A percentile compares a stretch with the other conserved stretches of the same genome.
These are phyloP conservation scores for Cyphomyrus plagiostoma DNA, from an alignment of 2,113 vertebrate genomes.

Conservation along the genomic window DNA sequence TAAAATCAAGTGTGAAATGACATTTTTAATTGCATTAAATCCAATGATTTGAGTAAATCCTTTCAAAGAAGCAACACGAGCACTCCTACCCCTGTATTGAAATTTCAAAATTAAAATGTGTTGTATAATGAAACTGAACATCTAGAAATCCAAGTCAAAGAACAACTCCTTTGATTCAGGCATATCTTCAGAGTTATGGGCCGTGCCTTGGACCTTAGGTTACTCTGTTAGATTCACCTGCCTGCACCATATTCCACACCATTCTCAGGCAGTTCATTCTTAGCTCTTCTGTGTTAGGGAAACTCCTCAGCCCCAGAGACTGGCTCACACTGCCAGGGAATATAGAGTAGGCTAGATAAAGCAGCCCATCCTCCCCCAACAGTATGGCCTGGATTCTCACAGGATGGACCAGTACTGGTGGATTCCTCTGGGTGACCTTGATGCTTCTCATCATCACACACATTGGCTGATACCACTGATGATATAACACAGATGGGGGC, in stretches of 20 bases:
- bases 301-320: neutral
- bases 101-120: neutral
- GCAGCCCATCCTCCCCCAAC: neutral
- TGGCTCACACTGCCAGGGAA: neutral
- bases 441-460: neutral
- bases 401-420: neutral
- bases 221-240: neutral
- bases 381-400: neutral
- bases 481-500: neutral
- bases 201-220: neutral
- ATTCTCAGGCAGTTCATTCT: neutral
- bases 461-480: neutral
- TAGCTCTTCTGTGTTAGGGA: neutral
- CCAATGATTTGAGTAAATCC: neutral
- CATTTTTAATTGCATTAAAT: neutral
- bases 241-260: neutral
- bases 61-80: neutral
- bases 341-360: neutral
- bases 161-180: neutral
- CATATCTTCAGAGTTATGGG: neutral
- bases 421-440: neutral
- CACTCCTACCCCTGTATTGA: neutral
- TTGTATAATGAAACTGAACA: neutral
- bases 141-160: neutral
- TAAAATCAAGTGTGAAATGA: slow-evolving; percentile 1